Percentiles rank a stretch among this genome's conserved stretches.
These are phyloP conservation scores for Lepus americanus DNA, from an alignment of 2,113 vertebrate species.

Conservation along the genomic window DNA sequence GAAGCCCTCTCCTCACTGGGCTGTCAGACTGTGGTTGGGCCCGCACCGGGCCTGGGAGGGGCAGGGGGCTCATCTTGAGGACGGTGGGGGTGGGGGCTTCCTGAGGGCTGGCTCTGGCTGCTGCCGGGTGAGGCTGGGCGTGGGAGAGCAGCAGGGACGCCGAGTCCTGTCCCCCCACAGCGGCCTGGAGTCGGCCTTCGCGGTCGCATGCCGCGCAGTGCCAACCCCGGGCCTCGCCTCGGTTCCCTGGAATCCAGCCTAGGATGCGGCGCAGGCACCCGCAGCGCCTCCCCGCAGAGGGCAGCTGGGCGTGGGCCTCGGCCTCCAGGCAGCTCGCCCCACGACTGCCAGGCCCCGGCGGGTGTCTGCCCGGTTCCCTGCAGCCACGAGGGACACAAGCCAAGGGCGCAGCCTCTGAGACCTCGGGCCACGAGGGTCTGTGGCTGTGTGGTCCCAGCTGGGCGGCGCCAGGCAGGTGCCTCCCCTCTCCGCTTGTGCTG, in stretches of 20 bases:
- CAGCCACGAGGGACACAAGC: background rate
- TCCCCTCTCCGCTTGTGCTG: background rate
- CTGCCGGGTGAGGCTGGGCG: background rate
- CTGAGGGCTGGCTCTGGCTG: background rate
- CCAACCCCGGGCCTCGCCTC: background rate
- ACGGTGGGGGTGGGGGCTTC: background rate
- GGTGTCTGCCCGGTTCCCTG: accelerated
- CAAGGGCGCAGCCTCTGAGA: background rate
- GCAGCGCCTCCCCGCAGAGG: background rate
- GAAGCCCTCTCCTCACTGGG: background rate
- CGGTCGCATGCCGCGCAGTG: too few relatives aligned
- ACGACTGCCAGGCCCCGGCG: background rate
- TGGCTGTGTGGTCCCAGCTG: background rate
- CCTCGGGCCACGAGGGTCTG: background rate
- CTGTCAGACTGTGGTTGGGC: background rate
- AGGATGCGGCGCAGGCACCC: background rate
- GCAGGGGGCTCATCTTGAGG: background rate
- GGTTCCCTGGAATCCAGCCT: slow-evolving; percentile 32
- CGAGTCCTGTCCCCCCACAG: background rate
- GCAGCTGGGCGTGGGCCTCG: background rate
- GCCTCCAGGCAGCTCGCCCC: background rate
- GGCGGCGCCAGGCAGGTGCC: background rate
- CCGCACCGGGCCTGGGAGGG: background rate
- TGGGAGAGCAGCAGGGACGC: background rate
- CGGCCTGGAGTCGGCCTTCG: background rate